Conservation (phyloP, 2,888 invertebrate species). For the Elegia similella region DNA sequence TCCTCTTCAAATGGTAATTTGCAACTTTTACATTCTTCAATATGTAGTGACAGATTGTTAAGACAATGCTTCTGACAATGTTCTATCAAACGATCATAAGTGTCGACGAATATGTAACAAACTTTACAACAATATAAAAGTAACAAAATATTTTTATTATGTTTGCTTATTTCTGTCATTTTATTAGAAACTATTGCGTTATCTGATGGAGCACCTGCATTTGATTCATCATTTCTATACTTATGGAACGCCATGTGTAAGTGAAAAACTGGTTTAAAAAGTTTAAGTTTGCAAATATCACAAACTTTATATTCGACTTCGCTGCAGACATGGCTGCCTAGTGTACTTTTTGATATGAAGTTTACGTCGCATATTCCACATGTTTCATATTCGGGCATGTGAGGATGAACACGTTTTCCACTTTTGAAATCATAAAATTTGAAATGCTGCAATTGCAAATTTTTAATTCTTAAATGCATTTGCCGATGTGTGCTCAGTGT, state of each 20-base stretch:
- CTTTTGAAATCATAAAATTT: slow-evolving; percentile 50
- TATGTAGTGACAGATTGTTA: slow-evolving; percentile 24
- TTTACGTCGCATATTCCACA: slow-evolving; percentile 51
- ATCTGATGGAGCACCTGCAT: neutral
- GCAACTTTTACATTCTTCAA: slow-evolving; percentile 40
- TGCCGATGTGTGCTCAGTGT: slow-evolving; percentile 40
- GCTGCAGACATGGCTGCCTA: slow-evolving; percentile 44
- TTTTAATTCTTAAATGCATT: slow-evolving; percentile 39
- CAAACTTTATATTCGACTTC: slow-evolving; percentile 44
- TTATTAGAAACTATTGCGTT: neutral
- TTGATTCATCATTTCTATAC: slow-evolving; percentile 4
- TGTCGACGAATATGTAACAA: slow-evolving; percentile 45
- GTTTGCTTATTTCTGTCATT: neutral
- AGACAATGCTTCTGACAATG: slow-evolving; percentile 60
- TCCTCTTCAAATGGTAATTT: slow-evolving; percentile 38
- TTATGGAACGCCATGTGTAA: slow-evolving; percentile 57
- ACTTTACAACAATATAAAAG: slow-evolving; percentile 47
- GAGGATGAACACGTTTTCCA: slow-evolving; percentile 44
- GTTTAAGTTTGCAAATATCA: slow-evolving; percentile 47
- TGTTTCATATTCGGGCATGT: slow-evolving; percentile 53
- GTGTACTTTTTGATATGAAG: slow-evolving; percentile 43
- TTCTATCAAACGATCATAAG: slow-evolving; percentile 55
- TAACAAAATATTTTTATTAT: slow-evolving; percentile 3
- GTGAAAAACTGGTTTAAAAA: slow-evolving; percentile 48
- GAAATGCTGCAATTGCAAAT: slow-evolving; percentile 49